Evolutionary conservation across 2,113 vertebrate genomes (phyloP).

Genomic region (Leucosticte australis): DNA sequence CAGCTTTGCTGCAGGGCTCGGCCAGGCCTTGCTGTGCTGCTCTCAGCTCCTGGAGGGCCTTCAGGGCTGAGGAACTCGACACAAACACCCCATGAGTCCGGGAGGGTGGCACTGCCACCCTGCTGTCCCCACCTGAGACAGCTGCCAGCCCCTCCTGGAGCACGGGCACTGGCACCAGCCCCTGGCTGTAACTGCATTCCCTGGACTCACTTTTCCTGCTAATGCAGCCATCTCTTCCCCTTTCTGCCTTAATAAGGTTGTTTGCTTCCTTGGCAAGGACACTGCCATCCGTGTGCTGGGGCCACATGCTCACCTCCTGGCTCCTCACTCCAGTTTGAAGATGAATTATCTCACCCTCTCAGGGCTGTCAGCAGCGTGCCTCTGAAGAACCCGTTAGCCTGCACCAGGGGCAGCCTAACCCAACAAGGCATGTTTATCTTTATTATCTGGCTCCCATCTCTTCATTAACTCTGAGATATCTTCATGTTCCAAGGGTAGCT

Average conservation of each 20-base stretch:
- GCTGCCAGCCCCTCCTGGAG: neutral
- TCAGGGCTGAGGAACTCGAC: neutral
- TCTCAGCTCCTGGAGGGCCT: neutral
- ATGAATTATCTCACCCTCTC: neutral
- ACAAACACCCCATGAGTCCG: neutral
- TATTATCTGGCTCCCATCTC: slow-evolving; percentile 50
- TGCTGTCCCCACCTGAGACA: neutral
- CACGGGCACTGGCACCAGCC: fast-evolving
- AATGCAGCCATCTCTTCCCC: neutral
- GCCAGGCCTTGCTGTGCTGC: neutral
- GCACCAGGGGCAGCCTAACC: neutral
- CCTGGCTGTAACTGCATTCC: neutral
- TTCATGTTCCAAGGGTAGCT: slow-evolving; percentile 50
- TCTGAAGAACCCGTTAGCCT: neutral
- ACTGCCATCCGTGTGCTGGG: neutral
- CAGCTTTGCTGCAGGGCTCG: neutral
- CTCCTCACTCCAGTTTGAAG: neutral
- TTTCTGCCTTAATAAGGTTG: neutral
- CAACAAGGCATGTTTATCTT: slow-evolving; percentile 42
- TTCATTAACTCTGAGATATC: slow-evolving; percentile 62
- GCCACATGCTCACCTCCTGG: neutral
- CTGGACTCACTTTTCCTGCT: neutral
- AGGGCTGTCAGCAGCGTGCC: slow-evolving; percentile 1
- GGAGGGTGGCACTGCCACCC: neutral
- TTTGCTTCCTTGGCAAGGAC: slow-evolving; percentile 30